Percentiles rank a stretch among this genome's conserved stretches.
phyloP scores from a whole-genome alignment of 2,888 invertebrate species.

The Ichneumon xanthorius region DNA sequence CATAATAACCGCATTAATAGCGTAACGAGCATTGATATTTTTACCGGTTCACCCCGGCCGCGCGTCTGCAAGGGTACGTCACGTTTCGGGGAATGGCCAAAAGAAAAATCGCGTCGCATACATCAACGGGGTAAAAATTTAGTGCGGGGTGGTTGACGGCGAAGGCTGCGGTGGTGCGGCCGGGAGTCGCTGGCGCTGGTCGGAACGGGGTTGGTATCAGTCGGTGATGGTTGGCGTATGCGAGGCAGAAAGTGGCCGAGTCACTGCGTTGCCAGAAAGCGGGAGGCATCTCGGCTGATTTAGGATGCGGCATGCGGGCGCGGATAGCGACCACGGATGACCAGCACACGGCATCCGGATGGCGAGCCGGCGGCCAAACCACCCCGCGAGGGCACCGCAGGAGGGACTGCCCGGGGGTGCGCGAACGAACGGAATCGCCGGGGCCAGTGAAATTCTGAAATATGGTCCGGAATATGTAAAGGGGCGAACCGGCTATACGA shows the following conservation, averaged over 20 bases:
- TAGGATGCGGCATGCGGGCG: constrained; percentile 30
- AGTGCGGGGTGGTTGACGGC: not conserved
- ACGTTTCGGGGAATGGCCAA: constrained; percentile 3
- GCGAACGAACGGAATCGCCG: constrained; percentile 4
- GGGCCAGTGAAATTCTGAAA: constrained; percentile 27
- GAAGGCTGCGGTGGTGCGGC: constrained; percentile 3
- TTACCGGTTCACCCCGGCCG: constrained; percentile 1
- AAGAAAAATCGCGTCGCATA: constrained; percentile 46
- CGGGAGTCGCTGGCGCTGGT: constrained; percentile 2
- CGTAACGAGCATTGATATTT: constrained; percentile 72
- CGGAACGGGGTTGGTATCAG: not conserved
- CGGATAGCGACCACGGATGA: constrained; percentile 13
- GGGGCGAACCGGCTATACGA: not conserved
- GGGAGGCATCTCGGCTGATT: constrained; percentile 24
- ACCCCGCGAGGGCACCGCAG: constrained; percentile 33
- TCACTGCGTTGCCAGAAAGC: not conserved
- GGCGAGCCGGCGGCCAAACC: constrained; percentile 6
- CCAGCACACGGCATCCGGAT: constrained; percentile 29
- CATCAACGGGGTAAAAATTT: constrained; percentile 30
- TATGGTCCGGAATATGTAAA: constrained; percentile 35
- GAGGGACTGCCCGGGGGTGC: constrained; percentile 2
- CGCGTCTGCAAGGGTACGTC: not conserved
- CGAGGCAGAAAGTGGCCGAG: not conserved
- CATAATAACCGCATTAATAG: constrained; percentile 79
- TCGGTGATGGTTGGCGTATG: constrained; percentile 1